A percentile compares a stretch with the other conserved stretches of the same genome.
These are phyloP conservation scores for Ruditapes philippinarum DNA, from an alignment of 1,140 invertebrate species.

Conservation along the genomic window DNA sequence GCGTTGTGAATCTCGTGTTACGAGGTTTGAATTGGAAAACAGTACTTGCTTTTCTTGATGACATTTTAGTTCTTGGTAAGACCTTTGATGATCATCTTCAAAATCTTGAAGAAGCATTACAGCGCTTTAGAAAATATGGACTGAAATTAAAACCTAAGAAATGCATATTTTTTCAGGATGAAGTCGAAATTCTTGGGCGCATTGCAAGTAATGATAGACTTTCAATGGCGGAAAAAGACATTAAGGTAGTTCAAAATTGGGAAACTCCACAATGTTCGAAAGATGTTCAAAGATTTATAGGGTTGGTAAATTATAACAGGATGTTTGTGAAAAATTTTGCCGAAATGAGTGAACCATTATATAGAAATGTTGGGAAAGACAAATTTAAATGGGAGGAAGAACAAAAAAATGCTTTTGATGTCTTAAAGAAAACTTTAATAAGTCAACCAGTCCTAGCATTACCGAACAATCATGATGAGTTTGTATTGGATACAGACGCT, in stretches of 20 bases:
- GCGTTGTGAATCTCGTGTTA: neutral
- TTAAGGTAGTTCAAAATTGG: neutral
- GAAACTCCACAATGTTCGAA: neutral
- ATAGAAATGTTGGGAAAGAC: neutral
- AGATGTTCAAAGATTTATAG: neutral
- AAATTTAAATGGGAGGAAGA: neutral
- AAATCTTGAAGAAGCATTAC: neutral
- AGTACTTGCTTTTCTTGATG: slow-evolving; percentile 6
- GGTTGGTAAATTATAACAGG: neutral
- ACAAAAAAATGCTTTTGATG: neutral
- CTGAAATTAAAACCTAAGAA: neutral
- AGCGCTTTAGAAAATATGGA: neutral
- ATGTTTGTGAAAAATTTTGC: slow-evolving; percentile 1
- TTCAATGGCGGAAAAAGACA: neutral
- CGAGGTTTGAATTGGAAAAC: slow-evolving; percentile 23
- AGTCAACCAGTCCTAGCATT: no score
- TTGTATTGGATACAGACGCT: no score
- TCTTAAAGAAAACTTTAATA: no score
- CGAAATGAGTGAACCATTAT: neutral
- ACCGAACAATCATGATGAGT: no score
- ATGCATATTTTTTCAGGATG: neutral
- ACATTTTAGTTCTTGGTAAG: neutral
- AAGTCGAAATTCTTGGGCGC: neutral
- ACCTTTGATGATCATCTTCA: neutral
- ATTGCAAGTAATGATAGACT: neutral